Base-by-base conservation (phyloP, 2,797 vertebrate species). In the Chloroceryle amazona region DNA sequence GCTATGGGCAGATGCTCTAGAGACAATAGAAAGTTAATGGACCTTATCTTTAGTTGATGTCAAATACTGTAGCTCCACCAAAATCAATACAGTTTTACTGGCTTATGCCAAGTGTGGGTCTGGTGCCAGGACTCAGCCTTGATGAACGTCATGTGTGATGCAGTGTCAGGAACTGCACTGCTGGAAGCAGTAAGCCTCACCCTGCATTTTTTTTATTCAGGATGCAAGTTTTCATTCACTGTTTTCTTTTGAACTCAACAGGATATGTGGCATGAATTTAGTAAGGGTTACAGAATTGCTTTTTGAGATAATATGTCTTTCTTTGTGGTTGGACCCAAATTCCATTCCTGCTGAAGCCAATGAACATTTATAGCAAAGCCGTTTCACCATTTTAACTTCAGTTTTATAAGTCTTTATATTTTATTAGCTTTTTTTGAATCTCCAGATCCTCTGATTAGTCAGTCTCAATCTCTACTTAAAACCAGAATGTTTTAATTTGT, bases 401-500 rank as follows among this genome's bases (percentile, higher is more conserved):
- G 5, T 94, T 84, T 89, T 82, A 61, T 23, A 89, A 61, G 29
- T 8, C 26, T 88, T 81, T 66, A 9, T 61, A 13, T 62, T 95
- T 86, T 80, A 84, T 28, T 60, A 26, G 5, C 15, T 81, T 88
- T 91, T 79, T 76, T 78, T 82, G 18, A 93, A 79, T 29, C 13
- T 94, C 42, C 55, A 79, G 60, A 79, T 79, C n/a, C 62, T 88
- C 39, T 47, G 66, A 58, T 90, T 93, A 2, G 0, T 79, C 31
- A 79, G 41, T 35, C 47, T 52, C 70, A 86, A 55, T 7, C 63
- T 80, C 37, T 81, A 42, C 52, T 89, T 79, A 84, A 91, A 96
- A 71, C 9, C 42, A 94, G 39, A 51, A 60, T 70, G 44, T 81
- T 91, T 89, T 89, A 92, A 91, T 96, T 94, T 91, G 66, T 81